Conservation (phyloP, 2,113 vertebrate genomes). For the Castor canadensis region DNA sequence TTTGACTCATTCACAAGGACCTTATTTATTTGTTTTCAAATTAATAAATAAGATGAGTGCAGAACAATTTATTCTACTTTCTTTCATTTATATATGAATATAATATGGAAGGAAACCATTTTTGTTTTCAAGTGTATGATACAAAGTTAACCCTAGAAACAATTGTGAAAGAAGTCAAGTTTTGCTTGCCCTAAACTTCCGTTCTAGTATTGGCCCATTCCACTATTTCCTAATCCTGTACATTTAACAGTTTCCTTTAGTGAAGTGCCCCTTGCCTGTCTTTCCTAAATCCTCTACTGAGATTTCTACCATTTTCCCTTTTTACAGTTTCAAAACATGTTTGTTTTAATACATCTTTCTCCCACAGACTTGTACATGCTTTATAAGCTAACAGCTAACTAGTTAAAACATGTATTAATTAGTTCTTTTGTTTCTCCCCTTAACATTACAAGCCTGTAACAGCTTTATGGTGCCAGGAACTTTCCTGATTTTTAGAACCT, state of each 20-base stretch:
- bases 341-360: not conserved
- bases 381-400: not conserved
- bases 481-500: not conserved
- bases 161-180: not conserved
- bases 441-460: not conserved
- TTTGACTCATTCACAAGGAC: not conserved
- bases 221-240: not conserved
- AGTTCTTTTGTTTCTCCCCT: not conserved
- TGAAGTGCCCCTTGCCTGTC: not conserved
- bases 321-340: not conserved
- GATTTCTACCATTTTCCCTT: too few relatives aligned
- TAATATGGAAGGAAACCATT: not conserved
- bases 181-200: not conserved
- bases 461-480: not conserved
- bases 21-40: not conserved
- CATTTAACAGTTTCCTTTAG: not conserved
- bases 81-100: not conserved
- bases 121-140: not conserved
- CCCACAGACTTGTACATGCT: not conserved
- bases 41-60: not conserved
- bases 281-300: not conserved
- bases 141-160: not conserved
- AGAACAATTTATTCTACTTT: not conserved
- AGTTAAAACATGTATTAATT: not conserved
- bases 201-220: not conserved